Conservation (phyloP, 2,888 invertebrate genomes). For the Frankliniella fusca region DNA sequence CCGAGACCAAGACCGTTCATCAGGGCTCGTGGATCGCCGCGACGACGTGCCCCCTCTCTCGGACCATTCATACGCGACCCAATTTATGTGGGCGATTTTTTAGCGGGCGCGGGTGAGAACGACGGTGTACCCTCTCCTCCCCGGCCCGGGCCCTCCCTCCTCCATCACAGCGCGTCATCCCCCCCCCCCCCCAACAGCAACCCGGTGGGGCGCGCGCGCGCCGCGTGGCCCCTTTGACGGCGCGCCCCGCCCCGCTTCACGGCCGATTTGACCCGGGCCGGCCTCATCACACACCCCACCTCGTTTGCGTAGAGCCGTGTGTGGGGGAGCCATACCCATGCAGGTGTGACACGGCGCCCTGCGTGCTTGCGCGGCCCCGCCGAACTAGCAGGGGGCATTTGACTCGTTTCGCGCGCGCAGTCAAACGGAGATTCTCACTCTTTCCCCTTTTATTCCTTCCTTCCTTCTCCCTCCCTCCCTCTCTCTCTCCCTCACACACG, state of each 20-base stretch:
- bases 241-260: background rate
- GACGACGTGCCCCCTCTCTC: background rate
- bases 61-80: background rate
- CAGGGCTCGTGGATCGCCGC: background rate
- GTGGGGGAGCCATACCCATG: background rate
- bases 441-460: background rate
- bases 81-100: background rate
- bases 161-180: background rate
- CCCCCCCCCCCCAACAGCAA: background rate
- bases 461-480: background rate
- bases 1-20: background rate
- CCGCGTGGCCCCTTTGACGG: background rate
- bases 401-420: background rate
- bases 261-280: background rate
- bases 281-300: background rate
- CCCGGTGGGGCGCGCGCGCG: background rate
- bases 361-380: background rate
- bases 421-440: background rate
- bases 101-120: background rate
- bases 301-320: background rate
- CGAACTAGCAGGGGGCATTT: background rate
- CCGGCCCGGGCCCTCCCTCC: background rate
- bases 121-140: background rate
- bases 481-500: background rate
- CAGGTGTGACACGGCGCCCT: background rate